These are phyloP conservation scores for Sarcophaga peregrina DNA, from an alignment of 1,140 invertebrate species.

Conservation along the genomic window DNA sequence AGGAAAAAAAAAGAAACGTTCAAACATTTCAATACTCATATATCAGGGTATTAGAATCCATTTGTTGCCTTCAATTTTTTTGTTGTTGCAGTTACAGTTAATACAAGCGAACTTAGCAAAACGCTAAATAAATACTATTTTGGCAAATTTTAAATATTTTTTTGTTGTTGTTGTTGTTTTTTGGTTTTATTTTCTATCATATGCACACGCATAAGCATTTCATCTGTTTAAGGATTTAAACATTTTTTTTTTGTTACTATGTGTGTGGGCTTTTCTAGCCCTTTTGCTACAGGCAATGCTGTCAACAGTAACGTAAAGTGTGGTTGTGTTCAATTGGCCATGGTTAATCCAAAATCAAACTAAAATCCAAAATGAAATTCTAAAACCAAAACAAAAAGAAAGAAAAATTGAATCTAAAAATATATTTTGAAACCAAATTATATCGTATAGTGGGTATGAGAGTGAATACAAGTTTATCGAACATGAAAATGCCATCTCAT, in stretches of 20 bases:
- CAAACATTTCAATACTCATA: too few species aligned
- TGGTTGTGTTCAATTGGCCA: constrained; percentile 23
- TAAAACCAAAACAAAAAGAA: neutral
- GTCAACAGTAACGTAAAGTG: constrained; percentile 17
- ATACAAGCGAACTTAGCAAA: too few species aligned
- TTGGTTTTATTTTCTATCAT: too few species aligned
- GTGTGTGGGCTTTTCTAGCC: neutral
- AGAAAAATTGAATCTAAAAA: neutral
- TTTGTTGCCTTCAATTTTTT: too few species aligned
- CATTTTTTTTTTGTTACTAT: neutral
- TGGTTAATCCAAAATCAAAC: constrained; percentile 14
- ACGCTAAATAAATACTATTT: neutral
- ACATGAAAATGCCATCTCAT: constrained; percentile 12
- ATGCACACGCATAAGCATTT: neutral
- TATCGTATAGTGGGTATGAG: neutral
- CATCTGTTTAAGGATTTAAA: neutral
- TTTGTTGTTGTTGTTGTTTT: neutral
- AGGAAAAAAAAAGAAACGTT: too few species aligned
- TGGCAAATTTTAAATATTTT: neutral
- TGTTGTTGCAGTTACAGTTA: too few species aligned
- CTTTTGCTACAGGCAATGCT: neutral
- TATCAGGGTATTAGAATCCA: too few species aligned
- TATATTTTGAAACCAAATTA: neutral
- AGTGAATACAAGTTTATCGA: neutral
- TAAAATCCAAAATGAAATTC: neutral